Evolutionary conservation across 2,113 vertebrate genomes (phyloP).

Genomic region (Spea multiplicata): DNA sequence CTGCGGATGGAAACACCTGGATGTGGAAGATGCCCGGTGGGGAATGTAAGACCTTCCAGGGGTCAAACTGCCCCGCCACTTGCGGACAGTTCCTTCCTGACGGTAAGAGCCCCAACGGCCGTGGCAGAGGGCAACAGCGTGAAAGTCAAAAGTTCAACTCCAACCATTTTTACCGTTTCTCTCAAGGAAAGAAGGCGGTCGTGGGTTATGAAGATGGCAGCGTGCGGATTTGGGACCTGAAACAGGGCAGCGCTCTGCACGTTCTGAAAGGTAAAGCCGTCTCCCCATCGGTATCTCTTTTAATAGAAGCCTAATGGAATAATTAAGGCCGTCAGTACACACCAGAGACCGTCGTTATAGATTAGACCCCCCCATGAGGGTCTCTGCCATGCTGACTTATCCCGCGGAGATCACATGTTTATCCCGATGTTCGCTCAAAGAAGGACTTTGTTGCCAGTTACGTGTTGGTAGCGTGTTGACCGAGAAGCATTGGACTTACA

Average conservation of each 20-base stretch:
- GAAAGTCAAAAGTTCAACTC: too few species aligned
- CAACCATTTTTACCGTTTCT: not conserved
- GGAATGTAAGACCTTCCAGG: slow-evolving; percentile 93
- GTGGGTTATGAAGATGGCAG: slow-evolving; percentile 93
- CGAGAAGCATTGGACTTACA: too few species aligned
- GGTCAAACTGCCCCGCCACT: slow-evolving; percentile 84
- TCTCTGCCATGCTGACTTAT: too few species aligned
- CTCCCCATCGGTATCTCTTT: not conserved
- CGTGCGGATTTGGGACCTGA: slow-evolving; percentile 91
- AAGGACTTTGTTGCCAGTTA: too few species aligned
- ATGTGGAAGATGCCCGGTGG: slow-evolving; percentile 96
- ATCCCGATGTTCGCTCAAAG: too few species aligned
- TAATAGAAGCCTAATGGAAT: not conserved
- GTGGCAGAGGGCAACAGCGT: too few species aligned
- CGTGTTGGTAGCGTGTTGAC: too few species aligned
- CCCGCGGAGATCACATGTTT: too few species aligned
- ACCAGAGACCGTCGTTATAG: not conserved
- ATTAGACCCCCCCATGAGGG: too few species aligned
- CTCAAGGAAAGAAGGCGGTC: slow-evolving; percentile 81
- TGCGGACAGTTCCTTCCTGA: slow-evolving; percentile 87
- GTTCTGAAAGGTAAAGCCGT: slow-evolving; percentile 83
- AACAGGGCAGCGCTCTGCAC: slow-evolving; percentile 79
- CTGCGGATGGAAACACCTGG: slow-evolving; percentile 89
- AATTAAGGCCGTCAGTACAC: not conserved
- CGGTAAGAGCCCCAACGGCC: slow-evolving; percentile 66